These are phyloP conservation scores for Tragelaphus imberbis DNA, from an alignment of 2,113 vertebrate genomes.

Conservation along the genomic window DNA sequence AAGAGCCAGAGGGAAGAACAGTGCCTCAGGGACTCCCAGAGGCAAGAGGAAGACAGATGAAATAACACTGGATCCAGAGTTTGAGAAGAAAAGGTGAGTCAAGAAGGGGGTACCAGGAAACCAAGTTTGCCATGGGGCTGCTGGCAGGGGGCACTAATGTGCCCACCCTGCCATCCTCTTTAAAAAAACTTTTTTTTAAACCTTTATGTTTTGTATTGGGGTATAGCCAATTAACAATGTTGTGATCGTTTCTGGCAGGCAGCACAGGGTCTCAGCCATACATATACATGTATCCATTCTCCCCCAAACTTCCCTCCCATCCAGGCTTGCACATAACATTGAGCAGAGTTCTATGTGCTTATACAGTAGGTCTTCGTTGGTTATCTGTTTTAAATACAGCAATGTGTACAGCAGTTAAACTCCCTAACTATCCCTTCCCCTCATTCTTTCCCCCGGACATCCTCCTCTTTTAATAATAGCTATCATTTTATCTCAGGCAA, in stretches of 20 bases:
- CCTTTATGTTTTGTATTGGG: neutral
- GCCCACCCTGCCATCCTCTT: rapidly evolving
- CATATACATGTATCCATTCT: neutral
- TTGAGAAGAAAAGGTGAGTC: neutral
- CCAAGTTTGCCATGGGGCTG: neutral
- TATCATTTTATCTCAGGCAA: neutral
- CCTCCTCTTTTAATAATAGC: no score
- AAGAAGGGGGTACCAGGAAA: neutral
- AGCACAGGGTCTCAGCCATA: neutral
- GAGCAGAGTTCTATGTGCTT: neutral
- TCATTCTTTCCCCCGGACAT: neutral
- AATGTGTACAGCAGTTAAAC: neutral
- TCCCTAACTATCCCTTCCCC: neutral
- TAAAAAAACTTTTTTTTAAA: neutral
- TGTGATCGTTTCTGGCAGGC: neutral
- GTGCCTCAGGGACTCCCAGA: neutral
- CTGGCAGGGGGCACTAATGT: rapidly evolving
- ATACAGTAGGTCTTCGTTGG: rapidly evolving
- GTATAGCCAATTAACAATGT: neutral
- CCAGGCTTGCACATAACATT: neutral
- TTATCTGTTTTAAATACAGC: neutral
- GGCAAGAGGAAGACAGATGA: neutral
- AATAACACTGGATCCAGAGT: neutral
- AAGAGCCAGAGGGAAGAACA: neutral
- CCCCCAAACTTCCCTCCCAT: neutral